Percentiles rank a stretch among this genome's conserved stretches.
These are phyloP conservation scores for Vandiemenella viatica DNA, from an alignment of 2,888 invertebrate genomes.

Conservation along the genomic window DNA sequence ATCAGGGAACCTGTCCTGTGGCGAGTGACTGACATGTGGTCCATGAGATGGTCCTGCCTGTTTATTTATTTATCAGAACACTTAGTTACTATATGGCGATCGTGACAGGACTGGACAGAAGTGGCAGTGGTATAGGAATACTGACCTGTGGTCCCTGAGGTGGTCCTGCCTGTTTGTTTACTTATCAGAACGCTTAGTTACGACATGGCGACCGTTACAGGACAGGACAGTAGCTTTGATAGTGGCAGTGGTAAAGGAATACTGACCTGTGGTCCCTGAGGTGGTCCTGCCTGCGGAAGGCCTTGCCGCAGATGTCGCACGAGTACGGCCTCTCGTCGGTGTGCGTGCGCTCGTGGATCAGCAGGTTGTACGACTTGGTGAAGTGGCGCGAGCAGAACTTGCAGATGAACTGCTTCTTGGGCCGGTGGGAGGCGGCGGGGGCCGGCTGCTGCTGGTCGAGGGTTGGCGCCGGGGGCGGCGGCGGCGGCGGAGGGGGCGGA, in stretches of 20 bases:
- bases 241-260: neutral
- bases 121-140: neutral
- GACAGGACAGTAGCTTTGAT: neutral
- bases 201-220: neutral
- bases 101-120: neutral
- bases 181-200: neutral
- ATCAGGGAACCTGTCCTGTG: too few relatives aligned
- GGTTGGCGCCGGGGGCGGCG: slow-evolving; percentile 45
- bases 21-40: too few relatives aligned
- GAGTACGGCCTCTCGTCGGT: slow-evolving; percentile 95
- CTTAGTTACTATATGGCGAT: neutral
- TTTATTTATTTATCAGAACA: too few relatives aligned
- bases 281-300: slow-evolving; percentile 92
- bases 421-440: slow-evolving; percentile 32
- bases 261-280: slow-evolving; percentile 78
- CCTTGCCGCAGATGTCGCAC: slow-evolving; percentile 95
- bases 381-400: slow-evolving; percentile 97
- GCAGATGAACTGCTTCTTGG: slow-evolving; percentile 97
- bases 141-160: too few relatives aligned
- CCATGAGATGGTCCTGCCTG: too few relatives aligned
- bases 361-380: slow-evolving; percentile 91
- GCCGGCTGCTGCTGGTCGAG: slow-evolving; percentile 36
- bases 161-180: too few relatives aligned
- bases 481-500: slow-evolving; percentile 28
- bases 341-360: slow-evolving; percentile 95